Evolutionary conservation across 2,113 vertebrate genomes (phyloP).

Genomic region (Ondatra zibethicus): DNA sequence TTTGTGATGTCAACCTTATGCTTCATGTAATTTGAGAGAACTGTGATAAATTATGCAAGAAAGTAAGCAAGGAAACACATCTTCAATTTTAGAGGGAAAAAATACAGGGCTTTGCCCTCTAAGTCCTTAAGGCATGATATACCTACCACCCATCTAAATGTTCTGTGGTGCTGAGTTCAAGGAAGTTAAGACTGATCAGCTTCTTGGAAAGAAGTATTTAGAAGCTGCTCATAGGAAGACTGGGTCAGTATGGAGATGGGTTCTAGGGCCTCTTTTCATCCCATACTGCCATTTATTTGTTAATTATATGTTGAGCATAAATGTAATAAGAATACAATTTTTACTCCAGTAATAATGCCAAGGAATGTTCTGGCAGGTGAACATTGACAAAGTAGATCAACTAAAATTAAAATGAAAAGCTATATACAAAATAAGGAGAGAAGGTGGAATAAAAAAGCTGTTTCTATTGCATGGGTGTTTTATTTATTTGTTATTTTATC

Average conservation of each 20-base stretch:
- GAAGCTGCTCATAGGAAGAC: not conserved
- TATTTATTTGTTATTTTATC: not conserved
- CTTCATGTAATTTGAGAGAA: constrained; percentile 22
- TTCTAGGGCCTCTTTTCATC: not conserved
- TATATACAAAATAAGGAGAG: not conserved
- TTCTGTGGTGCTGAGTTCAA: not conserved
- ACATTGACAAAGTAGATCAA: constrained; percentile 1
- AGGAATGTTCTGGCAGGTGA: not conserved
- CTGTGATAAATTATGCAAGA: constrained; percentile 27
- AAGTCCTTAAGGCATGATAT: not conserved
- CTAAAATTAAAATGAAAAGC: constrained; percentile 20
- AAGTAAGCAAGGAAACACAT: not conserved
- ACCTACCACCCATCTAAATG: not conserved
- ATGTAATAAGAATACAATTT: not conserved
- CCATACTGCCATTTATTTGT: constrained; percentile 3
- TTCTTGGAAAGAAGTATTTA: not conserved
- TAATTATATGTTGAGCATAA: not conserved
- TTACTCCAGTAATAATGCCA: not conserved
- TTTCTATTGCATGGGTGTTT: not conserved
- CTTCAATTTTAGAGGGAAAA: not conserved
- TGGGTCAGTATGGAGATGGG: not conserved
- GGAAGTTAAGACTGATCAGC: constrained; percentile 25
- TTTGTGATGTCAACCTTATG: not conserved
- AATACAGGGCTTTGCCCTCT: not conserved
- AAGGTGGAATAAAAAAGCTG: not conserved